Base-by-base conservation (phyloP, 2,113 vertebrate genomes). In the Zootoca vivipara region DNA sequence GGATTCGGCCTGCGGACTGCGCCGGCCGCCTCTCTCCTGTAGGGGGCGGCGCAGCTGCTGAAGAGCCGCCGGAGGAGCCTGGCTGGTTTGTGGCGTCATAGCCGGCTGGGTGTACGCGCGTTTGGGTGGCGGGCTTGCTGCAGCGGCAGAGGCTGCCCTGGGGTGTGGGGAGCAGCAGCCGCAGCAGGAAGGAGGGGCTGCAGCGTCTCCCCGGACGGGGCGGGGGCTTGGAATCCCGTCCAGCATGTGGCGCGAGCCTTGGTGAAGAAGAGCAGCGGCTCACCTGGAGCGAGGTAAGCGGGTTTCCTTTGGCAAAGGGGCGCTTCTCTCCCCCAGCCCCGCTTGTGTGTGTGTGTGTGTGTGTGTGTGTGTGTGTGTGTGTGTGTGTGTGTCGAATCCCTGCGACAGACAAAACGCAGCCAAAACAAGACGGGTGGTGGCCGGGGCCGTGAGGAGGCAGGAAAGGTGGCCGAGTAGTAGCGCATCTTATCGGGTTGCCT, bases 71-170 rank as follows among this genome's bases (percentile, higher is more conserved):
- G 73, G 65, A 75, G 75, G 86, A 38, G 88, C 28, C 81, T 64
- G 52, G 24, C 13, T 4, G 33, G 75, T 15, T 58, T 73, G 64
- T 89, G 92, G 79, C 92, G 89, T 92, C 92, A 92, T 72, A 42
- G 26, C 58, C 83, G 40, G 77, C 46, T 2, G 78, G 28, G 86
- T 64, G 9, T 52, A 30, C 40, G 24, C 69, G 81, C 82, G 85
- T 69, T 78, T 8, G 56, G 81, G 56, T 40, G 75, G 38, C 62
- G 75, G 67, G 33, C 69, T 30, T 62, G 58, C 52, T 75, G 89
- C 80, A 16, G 89, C 80, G 18, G 79, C 33, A 5, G 67, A 13
- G 42, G 35, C 79, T 42, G 64, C 72, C 15, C 1, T 35, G 56
- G 64, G 81, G 20, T 30, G 67, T 6, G 64, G 58, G 82, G 80